Conservation (phyloP, 1,140 invertebrate genomes). For the Caenorhabditis remanei region DNA sequence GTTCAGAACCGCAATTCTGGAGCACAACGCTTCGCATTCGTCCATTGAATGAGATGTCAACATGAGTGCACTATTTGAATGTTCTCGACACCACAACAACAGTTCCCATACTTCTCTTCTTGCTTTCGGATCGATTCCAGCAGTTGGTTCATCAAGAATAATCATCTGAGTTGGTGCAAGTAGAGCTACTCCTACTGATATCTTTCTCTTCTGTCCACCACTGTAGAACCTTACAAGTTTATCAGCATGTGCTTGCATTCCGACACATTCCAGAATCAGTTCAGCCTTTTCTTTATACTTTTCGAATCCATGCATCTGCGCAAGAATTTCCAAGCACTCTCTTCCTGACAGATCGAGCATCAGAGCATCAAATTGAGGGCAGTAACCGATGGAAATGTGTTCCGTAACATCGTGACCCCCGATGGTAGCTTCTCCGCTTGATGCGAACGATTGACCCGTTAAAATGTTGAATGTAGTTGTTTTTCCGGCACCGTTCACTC, state of each 20-base stretch:
- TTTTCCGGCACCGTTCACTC: slow-evolving; percentile 79
- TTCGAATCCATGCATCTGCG: slow-evolving; percentile 79
- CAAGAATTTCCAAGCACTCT: slow-evolving; percentile 79
- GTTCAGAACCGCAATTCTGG: slow-evolving; percentile 70
- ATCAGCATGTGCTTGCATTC: slow-evolving; percentile 62
- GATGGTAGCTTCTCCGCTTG: slow-evolving; percentile 81
- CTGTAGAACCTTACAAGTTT: slow-evolving; percentile 69
- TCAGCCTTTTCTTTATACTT: slow-evolving; percentile 46
- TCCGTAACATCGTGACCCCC: slow-evolving; percentile 58
- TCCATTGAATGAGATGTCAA: slow-evolving; percentile 77
- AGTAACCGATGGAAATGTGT: slow-evolving; percentile 83
- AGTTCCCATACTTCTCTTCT: slow-evolving; percentile 80
- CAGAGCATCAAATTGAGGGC: slow-evolving; percentile 83
- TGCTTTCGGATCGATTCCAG: slow-evolving; percentile 81
- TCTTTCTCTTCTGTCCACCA: slow-evolving; percentile 80
- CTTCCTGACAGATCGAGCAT: slow-evolving; percentile 79
- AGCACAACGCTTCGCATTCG: slow-evolving; percentile 75
- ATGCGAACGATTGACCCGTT: slow-evolving; percentile 84
- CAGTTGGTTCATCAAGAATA: slow-evolving; percentile 81
- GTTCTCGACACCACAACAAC: slow-evolving; percentile 65
- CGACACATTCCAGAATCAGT: slow-evolving; percentile 60
- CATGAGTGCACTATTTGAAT: slow-evolving; percentile 61
- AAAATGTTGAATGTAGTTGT: slow-evolving; percentile 82
- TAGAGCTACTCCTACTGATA: slow-evolving; percentile 80
- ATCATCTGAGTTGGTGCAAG: slow-evolving; percentile 79